Evolutionary conservation across 2,113 vertebrate species (phyloP).

Genomic region (Sinocyclocheilus rhinocerous): DNA sequence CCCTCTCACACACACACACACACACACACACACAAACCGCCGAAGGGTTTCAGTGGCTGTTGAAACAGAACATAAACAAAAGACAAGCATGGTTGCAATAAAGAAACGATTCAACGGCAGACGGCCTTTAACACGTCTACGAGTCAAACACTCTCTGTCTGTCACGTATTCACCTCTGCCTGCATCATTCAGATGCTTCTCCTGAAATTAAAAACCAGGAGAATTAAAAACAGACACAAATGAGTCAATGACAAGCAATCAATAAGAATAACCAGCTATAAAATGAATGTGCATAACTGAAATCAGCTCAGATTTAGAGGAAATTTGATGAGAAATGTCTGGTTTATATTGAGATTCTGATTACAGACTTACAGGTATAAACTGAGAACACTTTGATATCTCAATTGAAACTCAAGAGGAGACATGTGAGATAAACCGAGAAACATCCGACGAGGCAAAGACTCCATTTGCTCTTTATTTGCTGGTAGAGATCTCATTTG

Average conservation of each 20-base stretch:
- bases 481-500: not conserved
- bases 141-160: not conserved
- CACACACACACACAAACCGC: not conserved
- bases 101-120: constrained; percentile 4
- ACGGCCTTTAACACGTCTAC: not conserved
- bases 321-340: not conserved
- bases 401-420: not conserved
- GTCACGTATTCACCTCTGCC: not conserved
- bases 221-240: not conserved
- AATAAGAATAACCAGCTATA: not conserved
- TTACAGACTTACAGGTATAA: too few species aligned
- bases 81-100: not conserved
- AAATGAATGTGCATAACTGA: not conserved
- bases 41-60: constrained; percentile 25
- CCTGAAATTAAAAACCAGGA: not conserved
- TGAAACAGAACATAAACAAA: constrained; percentile 43
- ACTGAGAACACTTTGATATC: not conserved
- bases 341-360: not conserved
- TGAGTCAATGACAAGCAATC: not conserved
- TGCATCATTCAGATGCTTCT: not conserved
- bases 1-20: constrained; percentile 35
- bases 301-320: not conserved
- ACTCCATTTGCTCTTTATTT: not conserved
- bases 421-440: not conserved
- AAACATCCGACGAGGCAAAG: not conserved